Conservation (phyloP, 2,113 vertebrate genomes). For the Sinocyclocheilus anshuiensis region DNA sequence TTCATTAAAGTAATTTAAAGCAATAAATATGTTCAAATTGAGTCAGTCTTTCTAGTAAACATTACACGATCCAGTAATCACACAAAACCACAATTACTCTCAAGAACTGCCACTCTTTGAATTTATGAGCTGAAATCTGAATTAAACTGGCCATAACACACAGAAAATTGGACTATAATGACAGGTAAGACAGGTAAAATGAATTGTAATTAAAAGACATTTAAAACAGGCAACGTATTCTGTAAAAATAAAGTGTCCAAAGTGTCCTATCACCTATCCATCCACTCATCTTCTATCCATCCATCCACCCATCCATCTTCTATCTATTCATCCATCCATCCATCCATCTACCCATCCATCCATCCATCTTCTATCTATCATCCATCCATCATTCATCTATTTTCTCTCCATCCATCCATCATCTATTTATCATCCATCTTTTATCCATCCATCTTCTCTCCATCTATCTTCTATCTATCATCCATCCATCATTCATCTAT, state of each 20-base stretch:
- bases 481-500: no score
- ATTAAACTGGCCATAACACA: not conserved
- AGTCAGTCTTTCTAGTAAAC: not conserved
- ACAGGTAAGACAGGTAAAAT: not conserved
- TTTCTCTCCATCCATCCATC: no score
- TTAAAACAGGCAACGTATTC: not conserved
- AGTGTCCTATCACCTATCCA: not conserved
- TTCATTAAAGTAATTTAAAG: not conserved
- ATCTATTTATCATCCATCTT: no score
- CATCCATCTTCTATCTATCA: no score
- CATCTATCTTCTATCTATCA: no score
- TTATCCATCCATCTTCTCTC: no score
- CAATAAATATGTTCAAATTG: not conserved
- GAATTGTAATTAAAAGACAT: not conserved
- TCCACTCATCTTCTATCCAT: no score
- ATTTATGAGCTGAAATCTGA: not conserved
- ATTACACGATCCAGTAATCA: not conserved
- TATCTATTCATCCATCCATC: no score
- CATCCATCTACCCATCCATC: no score
- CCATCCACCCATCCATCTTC: no score
- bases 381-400: no score
- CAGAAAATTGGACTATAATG: not conserved
- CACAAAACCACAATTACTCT: not conserved
- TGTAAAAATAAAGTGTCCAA: not conserved
- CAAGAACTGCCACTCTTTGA: not conserved